These are phyloP conservation scores for Periophthalmus modestus DNA, from an alignment of 2,113 vertebrate species.

Conservation along the genomic window DNA sequence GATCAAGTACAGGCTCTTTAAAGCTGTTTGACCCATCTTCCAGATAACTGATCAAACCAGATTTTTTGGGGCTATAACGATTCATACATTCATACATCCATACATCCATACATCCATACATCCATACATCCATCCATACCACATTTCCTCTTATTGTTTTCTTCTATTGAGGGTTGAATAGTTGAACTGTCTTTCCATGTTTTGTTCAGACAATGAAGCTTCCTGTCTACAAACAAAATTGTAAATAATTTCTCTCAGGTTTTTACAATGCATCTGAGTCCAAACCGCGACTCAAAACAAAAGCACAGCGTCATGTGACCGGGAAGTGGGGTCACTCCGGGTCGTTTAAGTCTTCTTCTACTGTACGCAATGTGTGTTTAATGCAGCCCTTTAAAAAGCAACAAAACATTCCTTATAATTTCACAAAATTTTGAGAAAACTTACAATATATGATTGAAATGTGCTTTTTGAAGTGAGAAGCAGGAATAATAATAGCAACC, in stretches of 20 bases:
- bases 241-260: constrained; percentile 11
- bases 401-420: constrained; percentile 8
- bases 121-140: too few species aligned
- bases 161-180: background rate
- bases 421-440: constrained; percentile 7
- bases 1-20: too few species aligned
- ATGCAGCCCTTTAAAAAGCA: constrained; percentile 11
- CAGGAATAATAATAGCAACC: background rate
- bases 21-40: too few species aligned
- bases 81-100: background rate
- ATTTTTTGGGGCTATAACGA: background rate
- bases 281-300: background rate
- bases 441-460: background rate
- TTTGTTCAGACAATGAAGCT: constrained; percentile 1
- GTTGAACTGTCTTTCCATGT: background rate
- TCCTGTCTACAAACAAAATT: constrained; percentile 1
- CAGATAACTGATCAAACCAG: background rate
- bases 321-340: background rate
- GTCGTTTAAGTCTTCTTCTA: constrained; percentile 1
- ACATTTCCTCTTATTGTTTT: background rate
- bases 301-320: constrained; percentile 6
- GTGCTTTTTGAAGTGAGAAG: background rate
- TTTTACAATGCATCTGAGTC: constrained; percentile 1
- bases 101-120: background rate
- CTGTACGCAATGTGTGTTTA: background rate